Base-by-base conservation (phyloP, 2,888 invertebrate species). In the Meloe dianella region DNA sequence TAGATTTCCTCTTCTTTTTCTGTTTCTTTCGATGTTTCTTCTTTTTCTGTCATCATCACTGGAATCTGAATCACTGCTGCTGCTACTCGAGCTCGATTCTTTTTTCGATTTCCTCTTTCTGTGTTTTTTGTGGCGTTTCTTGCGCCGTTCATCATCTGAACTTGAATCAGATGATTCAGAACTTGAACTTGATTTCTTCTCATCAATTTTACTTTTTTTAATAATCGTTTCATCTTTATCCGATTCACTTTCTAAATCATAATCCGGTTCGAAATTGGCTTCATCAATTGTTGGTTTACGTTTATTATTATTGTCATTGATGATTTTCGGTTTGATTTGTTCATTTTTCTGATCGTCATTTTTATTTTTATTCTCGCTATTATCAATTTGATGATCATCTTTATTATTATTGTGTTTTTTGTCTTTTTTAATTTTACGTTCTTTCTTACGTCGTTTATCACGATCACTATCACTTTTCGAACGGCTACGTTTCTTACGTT, bases 1-100 rank as follows among this genome's bases (percentile, higher is more conserved):
- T 89, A 1, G 89, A 87, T 82, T 91, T 92, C 81, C 91, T 92
- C 84, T 90, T 91, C 81, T 92, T 92, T 80, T 90, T 91, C 75
- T 89, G 88, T 76, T 89, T 90, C 76, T 89, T 91, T 85, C 89
- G 91, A 81, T 89, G 89, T n/a, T n/a, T n/a, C 79, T 90, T 90
- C 80, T 90, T 91, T 75, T 89, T 89, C 80, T 89, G 90, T 73
- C 89, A 77, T 89, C 90, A 5, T 89, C 89, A 75, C 89, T 90
- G 0, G 87, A 86, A 47, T 83, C 83, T 61, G 90, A 87, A n/a
- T 87, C 90, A 0, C 90, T 89, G 1, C 89, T 88, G 66, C 88
- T 88, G 14, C 87, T 88, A 68, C 90, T 90, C 0, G 89, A 88
- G 71, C 88, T 90, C 4, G 87, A 87, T 69, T 85, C 87, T 64